Evolutionary conservation across 37 sponge, comb jelly and placozoan species (phyloP), one percentile per base, ranked within the genome.

Genomic region (Halichondria panicea): DNA sequence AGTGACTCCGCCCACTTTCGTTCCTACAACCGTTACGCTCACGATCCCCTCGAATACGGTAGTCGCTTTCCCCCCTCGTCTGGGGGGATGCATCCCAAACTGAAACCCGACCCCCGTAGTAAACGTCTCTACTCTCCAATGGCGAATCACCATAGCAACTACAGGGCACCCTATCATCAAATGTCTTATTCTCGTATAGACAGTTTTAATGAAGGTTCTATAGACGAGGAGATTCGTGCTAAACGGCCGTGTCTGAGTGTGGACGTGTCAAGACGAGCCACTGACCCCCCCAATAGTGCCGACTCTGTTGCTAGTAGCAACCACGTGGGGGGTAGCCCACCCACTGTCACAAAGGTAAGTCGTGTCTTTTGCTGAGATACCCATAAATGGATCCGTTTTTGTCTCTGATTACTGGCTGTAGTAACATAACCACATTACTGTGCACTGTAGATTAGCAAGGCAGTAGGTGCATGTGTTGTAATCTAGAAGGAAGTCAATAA

Each of bases 201-300:
- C 65, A 59, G 25, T 48, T n/a, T 24, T 7, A 19, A 35, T 15
- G 75, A 66, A 24, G 3, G 3, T 25, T 24, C 22, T 18, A 2
- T 9, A 21, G 83, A 82, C 25, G 83, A 73, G 0, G 46, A 25
- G 27, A 12, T 38, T 21, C 83, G 57, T 45, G 40, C 28, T 40
- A 82, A 82, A 32, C 54, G 83, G 31, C 83, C 83, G 41, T 53
- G 83, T 53, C 35, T 82, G 57, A 42, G 43, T 35, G 58, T 56
- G 27, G 83, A 82, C 42, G 65, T 82, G 57, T 22, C 56, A 21
- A 54, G 69, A 30, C 48, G 27, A 0, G 58, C 56, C 43, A 1
- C 40, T n/a, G 81, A 81, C 13, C 30, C 42, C 2, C 74, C 81
- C n/a, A 81, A 65, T 28, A 71, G 74, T 72, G 74, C 64, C 1